Evolutionary conservation across 2,888 invertebrate species (phyloP).

Genomic region (Chrysotoxum bicinctum): DNA sequence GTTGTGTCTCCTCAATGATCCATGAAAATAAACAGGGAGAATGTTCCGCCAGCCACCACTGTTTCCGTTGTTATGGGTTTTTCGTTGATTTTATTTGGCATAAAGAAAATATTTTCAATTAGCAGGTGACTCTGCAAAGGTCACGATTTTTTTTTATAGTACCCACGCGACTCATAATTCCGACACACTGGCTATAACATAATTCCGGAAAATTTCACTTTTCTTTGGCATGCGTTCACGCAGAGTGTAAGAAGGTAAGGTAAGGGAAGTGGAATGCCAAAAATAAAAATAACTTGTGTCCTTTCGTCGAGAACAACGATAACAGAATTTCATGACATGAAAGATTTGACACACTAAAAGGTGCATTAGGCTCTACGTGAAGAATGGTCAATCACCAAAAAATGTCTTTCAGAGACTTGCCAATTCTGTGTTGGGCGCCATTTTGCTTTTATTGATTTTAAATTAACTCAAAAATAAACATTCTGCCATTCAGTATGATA

Average conservation of each 20-base stretch:
- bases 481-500: not conserved
- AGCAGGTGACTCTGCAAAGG: slow-evolving; percentile 17
- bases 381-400: not conserved
- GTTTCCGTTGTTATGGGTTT: not conserved
- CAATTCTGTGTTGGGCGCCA: not conserved
- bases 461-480: not conserved
- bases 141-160: not conserved
- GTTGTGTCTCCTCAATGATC: slow-evolving; percentile 4
- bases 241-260: not conserved
- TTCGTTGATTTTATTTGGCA: not conserved
- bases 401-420: not conserved
- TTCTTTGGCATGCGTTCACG: not conserved
- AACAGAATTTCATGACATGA: not conserved
- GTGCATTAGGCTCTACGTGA: not conserved
- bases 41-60: not conserved
- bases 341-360: not conserved
- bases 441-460: not conserved
- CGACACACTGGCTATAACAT: slow-evolving; percentile 5
- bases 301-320: not conserved
- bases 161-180: slow-evolving; percentile 5
- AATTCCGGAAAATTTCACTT: not conserved
- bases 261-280: not conserved
- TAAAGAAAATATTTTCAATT: slow-evolving; percentile 9
- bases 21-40: not conserved
- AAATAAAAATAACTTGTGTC: not conserved